Evolutionary conservation across 2,797 vertebrate genomes (phyloP).

Genomic region (Rhinogobio ventralis): DNA sequence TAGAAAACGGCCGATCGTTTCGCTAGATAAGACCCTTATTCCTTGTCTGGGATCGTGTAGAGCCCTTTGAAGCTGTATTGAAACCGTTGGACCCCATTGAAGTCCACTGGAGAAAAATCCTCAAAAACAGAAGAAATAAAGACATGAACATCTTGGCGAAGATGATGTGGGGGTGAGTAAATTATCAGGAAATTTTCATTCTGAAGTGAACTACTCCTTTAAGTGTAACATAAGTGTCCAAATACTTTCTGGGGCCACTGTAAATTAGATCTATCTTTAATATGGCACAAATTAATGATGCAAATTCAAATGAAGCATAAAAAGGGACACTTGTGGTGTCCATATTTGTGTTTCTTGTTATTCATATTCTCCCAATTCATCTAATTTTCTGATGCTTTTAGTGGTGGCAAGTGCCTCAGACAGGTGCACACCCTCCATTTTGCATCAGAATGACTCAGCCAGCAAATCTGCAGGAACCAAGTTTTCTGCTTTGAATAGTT

Average conservation of each 20-base stretch:
- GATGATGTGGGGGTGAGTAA: too few species aligned
- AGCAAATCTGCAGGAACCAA: background rate
- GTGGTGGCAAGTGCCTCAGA: background rate
- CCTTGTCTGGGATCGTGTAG: too few species aligned
- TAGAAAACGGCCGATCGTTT: too few species aligned
- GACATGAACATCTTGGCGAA: too few species aligned
- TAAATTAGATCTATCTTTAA: background rate
- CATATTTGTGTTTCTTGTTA: background rate
- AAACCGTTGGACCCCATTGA: too few species aligned
- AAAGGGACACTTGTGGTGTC: background rate
- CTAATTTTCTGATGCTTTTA: background rate
- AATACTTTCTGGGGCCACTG: background rate
- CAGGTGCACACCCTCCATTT: constrained; percentile 2
- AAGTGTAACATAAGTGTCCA: too few species aligned
- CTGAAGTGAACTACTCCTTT: too few species aligned
- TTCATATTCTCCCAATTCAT: background rate
- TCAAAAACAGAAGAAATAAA: too few species aligned
- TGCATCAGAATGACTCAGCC: background rate
- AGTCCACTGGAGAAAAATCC: too few species aligned
- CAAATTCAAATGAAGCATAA: background rate
- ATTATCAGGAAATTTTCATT: too few species aligned
- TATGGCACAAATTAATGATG: background rate
- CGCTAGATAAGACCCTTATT: too few species aligned
- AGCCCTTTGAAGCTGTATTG: too few species aligned
- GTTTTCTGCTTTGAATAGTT: background rate